These are phyloP conservation scores for Eupleurogrammus muticus DNA, from an alignment of 2,797 vertebrate genomes.

Conservation along the genomic window DNA sequence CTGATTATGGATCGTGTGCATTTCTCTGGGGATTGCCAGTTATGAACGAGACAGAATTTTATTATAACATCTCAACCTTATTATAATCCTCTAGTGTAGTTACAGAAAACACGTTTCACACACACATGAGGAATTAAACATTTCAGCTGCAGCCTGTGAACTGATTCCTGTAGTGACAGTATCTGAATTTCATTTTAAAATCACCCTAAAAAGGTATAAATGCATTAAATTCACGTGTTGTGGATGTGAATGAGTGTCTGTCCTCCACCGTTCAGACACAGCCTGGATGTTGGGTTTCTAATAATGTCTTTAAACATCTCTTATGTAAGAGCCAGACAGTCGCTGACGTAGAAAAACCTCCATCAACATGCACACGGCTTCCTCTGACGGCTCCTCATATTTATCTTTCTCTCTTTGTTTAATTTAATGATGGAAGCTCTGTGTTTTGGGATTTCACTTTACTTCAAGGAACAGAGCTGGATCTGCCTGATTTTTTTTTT, in stretches of 20 bases:
- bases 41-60: too few species aligned
- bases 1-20: too few species aligned
- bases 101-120: not conserved
- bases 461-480: not conserved
- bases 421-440: not conserved
- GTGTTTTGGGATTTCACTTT: conserved; percentile 17
- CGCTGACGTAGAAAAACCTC: not conserved
- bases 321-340: not conserved
- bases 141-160: not conserved
- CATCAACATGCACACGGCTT: not conserved
- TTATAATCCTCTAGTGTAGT: not conserved
- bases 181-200: not conserved
- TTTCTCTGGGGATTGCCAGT: too few species aligned
- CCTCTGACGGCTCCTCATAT: not conserved
- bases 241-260: not conserved
- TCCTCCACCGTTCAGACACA: too few species aligned
- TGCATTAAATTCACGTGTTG: not conserved
- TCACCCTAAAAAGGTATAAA: not conserved
- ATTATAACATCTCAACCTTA: too few species aligned
- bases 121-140: too few species aligned
- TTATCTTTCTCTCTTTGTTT: not conserved
- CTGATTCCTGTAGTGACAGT: not conserved
- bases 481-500: not conserved
- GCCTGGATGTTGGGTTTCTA: not conserved
- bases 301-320: not conserved